A percentile compares a stretch with the other conserved stretches of the same genome.
These are phyloP conservation scores for Engystomops pustulosus DNA, from an alignment of 2,113 vertebrate species.

Conservation along the genomic window DNA sequence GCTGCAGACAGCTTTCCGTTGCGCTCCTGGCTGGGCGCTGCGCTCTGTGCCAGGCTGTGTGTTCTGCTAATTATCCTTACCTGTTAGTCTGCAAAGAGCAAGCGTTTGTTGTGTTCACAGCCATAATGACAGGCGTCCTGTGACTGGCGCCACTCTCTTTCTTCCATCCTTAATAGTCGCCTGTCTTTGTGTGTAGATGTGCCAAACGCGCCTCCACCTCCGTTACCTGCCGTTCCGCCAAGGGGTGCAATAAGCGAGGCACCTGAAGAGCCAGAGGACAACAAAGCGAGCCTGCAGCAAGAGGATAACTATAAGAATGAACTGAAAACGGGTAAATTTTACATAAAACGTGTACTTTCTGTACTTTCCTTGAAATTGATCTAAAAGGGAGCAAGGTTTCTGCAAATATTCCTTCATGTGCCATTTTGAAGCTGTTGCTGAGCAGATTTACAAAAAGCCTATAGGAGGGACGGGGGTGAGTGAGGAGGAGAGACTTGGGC, in stretches of 20 bases:
- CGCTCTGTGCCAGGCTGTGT: constrained; percentile 12
- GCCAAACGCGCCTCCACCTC: constrained; percentile 53
- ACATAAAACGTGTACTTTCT: too few species aligned
- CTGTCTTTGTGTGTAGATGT: constrained; percentile 55
- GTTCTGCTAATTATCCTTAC: constrained; percentile 31
- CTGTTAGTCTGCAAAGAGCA: not conserved
- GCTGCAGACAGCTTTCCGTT: not conserved
- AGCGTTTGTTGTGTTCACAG: not conserved
- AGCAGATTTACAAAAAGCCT: too few species aligned
- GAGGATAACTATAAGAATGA: constrained; percentile 55
- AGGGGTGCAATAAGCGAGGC: constrained; percentile 64
- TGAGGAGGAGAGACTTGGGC: too few species aligned
- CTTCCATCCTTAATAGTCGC: not conserved
- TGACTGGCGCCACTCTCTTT: not conserved
- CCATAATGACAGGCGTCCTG: not conserved
- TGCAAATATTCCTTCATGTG: too few species aligned
- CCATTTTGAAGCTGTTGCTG: too few species aligned
- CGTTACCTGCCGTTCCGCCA: constrained; percentile 59
- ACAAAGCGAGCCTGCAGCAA: constrained; percentile 52
- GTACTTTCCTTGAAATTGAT: too few species aligned
- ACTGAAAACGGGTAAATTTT: constrained; percentile 56
- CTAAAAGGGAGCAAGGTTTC: too few species aligned
- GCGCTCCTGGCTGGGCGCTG: not conserved
- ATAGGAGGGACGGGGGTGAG: too few species aligned
- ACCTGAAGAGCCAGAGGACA: constrained; percentile 10